Conservation (phyloP, 2,888 invertebrate genomes). For the Andricus quercusramuli region DNA sequence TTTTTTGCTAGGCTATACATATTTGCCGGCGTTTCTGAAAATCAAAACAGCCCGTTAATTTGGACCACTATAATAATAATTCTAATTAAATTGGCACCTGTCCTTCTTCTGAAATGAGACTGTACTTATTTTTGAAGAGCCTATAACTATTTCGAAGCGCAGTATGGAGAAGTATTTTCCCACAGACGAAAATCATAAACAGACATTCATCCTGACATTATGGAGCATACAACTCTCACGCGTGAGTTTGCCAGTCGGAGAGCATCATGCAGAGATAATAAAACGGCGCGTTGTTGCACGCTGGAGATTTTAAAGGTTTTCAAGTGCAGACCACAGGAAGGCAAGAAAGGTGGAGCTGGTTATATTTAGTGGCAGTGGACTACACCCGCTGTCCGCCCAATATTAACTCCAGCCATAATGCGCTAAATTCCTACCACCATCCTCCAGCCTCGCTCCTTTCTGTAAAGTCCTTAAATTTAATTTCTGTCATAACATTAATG, state of each 20-base stretch:
- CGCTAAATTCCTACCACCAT: constrained; percentile 72
- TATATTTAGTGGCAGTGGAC: constrained; percentile 69
- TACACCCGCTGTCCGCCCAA: constrained; percentile 73
- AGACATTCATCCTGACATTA: constrained; percentile 35
- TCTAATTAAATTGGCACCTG: neutral
- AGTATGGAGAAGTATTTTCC: constrained; percentile 8
- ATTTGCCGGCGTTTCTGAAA: too few species aligned
- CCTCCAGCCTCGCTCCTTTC: constrained; percentile 19
- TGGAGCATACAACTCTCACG: constrained; percentile 12
- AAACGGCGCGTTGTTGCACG: constrained; percentile 56
- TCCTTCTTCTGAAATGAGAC: neutral
- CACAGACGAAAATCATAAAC: constrained; percentile 36
- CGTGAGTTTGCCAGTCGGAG: constrained; percentile 10
- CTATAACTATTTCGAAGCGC: neutral
- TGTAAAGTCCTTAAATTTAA: constrained; percentile 24
- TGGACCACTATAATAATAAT: too few species aligned
- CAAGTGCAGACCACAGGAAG: constrained; percentile 51
- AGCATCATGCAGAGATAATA: constrained; percentile 46
- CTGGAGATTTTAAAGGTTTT: constrained; percentile 53
- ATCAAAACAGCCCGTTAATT: too few species aligned
- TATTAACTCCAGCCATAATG: constrained; percentile 75
- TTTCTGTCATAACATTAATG: neutral
- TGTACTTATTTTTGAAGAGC: neutral
- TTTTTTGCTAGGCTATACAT: too few species aligned
- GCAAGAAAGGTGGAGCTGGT: constrained; percentile 55